phyloP scores from a whole-genome alignment of 2,888 invertebrate genomes.

The Pterobdella sp. region DNA sequence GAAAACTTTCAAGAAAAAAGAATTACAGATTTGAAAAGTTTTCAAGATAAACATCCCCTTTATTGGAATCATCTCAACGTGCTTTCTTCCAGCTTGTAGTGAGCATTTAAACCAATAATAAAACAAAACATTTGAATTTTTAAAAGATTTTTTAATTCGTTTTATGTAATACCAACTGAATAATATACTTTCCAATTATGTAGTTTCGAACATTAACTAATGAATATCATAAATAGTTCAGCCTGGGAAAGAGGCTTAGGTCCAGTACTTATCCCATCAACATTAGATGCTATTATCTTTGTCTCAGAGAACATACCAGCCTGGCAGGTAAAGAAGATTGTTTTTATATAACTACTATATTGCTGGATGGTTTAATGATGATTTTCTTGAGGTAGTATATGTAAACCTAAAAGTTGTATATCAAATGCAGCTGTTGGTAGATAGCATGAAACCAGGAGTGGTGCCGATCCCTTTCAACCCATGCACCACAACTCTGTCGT shows the following conservation, averaged over 20 bases:
- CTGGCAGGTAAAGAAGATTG: not conserved
- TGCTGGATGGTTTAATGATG: not conserved
- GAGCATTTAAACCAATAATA: no score
- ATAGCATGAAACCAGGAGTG: not conserved
- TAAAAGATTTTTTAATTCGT: no score
- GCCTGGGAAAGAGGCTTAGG: not conserved
- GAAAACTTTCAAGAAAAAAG: constrained; percentile 20
- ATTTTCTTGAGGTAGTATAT: not conserved
- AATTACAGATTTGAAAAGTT: constrained; percentile 13
- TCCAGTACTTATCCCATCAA: not conserved
- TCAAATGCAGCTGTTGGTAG: not conserved
- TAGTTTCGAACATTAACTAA: no score
- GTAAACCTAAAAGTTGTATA: not conserved
- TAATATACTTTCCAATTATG: no score
- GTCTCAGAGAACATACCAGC: constrained; percentile 11
- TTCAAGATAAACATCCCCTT: constrained; percentile 17
- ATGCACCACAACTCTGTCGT: not conserved
- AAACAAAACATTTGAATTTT: no score
- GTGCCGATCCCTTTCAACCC: not conserved
- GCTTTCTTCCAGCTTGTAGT: not conserved
- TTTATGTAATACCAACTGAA: no score
- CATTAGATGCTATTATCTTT: not conserved
- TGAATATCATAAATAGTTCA: no score
- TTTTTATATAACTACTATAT: not conserved
- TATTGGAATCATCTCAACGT: constrained; percentile 16